These are phyloP conservation scores for Fragum fragum DNA, from an alignment of 2,888 invertebrate genomes.

Conservation along the genomic window DNA sequence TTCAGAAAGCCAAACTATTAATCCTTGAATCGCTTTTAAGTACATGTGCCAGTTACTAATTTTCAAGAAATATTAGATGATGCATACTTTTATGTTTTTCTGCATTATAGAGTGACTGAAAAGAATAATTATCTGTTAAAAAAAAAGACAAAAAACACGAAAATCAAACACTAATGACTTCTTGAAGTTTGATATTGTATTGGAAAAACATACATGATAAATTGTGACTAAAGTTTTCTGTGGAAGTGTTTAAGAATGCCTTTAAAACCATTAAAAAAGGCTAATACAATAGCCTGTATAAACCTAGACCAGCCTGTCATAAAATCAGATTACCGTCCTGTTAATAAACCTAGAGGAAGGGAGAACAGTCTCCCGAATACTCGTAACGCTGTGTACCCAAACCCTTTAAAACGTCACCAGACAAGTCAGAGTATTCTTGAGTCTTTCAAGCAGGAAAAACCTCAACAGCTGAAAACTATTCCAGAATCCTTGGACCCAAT, in stretches of 20 bases:
- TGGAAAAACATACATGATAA: no score
- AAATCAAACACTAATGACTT: no score
- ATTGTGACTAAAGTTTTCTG: background rate
- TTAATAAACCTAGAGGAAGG: background rate
- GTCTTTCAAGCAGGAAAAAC: conserved; percentile 7
- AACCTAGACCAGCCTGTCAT: conserved; percentile 50
- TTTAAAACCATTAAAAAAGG: conserved; percentile 29
- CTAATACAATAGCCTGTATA: conserved; percentile 35
- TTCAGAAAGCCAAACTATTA: no score
- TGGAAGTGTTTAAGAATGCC: background rate
- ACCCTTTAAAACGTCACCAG: conserved; percentile 14
- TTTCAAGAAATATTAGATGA: no score
- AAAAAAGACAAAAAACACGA: no score
- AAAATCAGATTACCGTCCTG: conserved; percentile 48
- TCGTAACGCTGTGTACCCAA: conserved; percentile 14
- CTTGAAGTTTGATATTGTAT: no score
- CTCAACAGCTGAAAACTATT: background rate
- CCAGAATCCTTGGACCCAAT: background rate
- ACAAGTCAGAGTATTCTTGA: conserved; percentile 16
- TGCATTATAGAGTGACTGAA: no score
- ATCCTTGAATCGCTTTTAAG: no score
- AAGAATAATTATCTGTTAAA: no score
- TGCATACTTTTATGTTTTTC: no score
- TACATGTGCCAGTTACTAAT: no score
- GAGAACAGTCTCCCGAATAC: background rate